Evolutionary conservation across 1,140 invertebrate species (phyloP).

Genomic region (Glossosoma conforme): DNA sequence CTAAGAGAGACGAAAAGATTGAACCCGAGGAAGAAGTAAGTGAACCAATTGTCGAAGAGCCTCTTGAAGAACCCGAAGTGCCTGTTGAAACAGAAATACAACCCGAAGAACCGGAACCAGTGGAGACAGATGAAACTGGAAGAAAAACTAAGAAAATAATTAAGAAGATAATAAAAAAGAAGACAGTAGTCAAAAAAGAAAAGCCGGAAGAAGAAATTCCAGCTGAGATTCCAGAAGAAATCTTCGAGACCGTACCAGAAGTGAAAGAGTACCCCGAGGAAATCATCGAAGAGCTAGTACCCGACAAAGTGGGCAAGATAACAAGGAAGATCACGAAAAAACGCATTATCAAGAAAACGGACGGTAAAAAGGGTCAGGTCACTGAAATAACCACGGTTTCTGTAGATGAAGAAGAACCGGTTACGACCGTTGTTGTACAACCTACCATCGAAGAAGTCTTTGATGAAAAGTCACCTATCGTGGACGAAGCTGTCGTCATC

Average conservation of each 20-base stretch:
- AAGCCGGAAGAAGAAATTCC: conserved; percentile 34
- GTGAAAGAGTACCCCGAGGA: conserved; percentile 10
- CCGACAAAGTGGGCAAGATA: conserved; percentile 14
- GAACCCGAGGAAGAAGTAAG: neutral
- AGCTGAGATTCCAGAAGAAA: conserved; percentile 27
- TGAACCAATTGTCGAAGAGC: neutral
- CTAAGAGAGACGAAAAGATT: conserved; percentile 28
- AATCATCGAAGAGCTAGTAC: conserved; percentile 9
- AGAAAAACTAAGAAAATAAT: conserved; percentile 3
- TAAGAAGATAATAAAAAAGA: conserved; percentile 19
- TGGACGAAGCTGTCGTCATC: conserved; percentile 28
- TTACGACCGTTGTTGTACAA: conserved; percentile 37
- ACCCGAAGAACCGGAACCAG: conserved; percentile 4
- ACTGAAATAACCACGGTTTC: conserved; percentile 36
- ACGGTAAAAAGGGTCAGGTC: conserved; percentile 33
- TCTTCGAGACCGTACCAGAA: conserved; percentile 3
- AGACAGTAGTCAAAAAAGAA: conserved; percentile 16
- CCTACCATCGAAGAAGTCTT: conserved; percentile 36
- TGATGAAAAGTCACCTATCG: neutral
- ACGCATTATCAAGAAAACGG: conserved; percentile 34
- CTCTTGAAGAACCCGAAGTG: conserved; percentile 24
- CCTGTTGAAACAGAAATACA: neutral
- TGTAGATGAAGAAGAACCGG: conserved; percentile 36
- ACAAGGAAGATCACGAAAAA: conserved; percentile 35
- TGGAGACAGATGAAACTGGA: conserved; percentile 24